A percentile compares a stretch with the other conserved stretches of the same genome.
Conservation (phyloP, 2,888 invertebrate species). For the Patella pellucida region DNA sequence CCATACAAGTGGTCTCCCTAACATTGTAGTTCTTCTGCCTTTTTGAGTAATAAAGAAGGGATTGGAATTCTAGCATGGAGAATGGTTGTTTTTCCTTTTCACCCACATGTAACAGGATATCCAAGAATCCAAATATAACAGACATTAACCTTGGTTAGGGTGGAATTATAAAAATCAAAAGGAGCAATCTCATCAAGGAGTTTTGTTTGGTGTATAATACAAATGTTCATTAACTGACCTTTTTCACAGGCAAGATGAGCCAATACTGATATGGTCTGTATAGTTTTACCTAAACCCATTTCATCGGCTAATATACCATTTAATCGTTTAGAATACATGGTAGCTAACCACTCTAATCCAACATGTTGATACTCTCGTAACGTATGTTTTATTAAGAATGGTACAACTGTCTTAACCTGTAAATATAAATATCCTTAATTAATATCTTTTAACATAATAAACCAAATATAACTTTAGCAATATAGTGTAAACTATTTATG, state of each 20-base stretch:
- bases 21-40: too few species aligned
- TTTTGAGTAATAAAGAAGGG: too few species aligned
- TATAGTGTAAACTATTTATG: neutral
- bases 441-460: neutral
- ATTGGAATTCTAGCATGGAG: too few species aligned
- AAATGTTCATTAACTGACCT: conserved; percentile 39
- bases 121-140: too few species aligned
- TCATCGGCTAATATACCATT: conserved; percentile 98
- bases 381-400: conserved; percentile 88
- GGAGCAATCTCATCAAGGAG: too few species aligned
- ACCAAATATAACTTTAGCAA: neutral
- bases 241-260: conserved; percentile 82
- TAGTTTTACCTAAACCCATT: conserved; percentile 98
- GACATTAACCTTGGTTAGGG: too few species aligned
- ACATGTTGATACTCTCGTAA: conserved; percentile 98
- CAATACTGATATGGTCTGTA: conserved; percentile 95
- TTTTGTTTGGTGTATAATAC: too few species aligned
- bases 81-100: too few species aligned
- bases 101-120: too few species aligned
- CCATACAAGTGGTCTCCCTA: too few species aligned
- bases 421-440: conserved; percentile 34
- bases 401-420: conserved; percentile 91
- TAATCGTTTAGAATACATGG: conserved; percentile 82
- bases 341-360: conserved; percentile 98
- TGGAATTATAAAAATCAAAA: too few species aligned